Conservation (phyloP, 2,888 invertebrate species). For the Elegia similella region DNA sequence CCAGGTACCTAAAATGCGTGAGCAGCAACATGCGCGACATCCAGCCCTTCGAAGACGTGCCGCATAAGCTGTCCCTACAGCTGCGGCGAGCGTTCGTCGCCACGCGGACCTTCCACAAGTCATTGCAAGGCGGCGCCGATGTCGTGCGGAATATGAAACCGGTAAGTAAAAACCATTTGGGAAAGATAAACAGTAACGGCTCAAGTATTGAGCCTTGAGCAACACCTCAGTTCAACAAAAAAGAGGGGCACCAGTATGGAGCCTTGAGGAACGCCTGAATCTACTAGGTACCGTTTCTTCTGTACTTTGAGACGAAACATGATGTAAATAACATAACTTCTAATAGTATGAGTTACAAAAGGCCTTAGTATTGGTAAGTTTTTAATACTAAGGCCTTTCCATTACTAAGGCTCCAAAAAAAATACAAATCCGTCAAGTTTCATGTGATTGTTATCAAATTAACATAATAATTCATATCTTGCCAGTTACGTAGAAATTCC, state of each 20-base stretch:
- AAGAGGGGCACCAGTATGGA: background rate
- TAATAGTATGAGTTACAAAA: background rate
- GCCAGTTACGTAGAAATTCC: no score
- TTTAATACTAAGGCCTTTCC: no score
- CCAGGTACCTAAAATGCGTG: conserved; percentile 91
- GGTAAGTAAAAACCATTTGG: conserved; percentile 72
- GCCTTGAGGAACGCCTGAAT: background rate
- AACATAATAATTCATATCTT: no score
- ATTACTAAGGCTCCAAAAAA: no score
- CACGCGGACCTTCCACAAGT: conserved; percentile 95
- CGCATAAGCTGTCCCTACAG: conserved; percentile 93
- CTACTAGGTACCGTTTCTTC: background rate
- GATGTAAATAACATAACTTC: background rate
- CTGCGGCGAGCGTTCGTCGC: conserved; percentile 96
- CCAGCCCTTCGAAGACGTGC: conserved; percentile 97
- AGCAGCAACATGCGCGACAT: conserved; percentile 95
- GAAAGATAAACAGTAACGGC: background rate
- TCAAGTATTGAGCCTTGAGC: background rate
- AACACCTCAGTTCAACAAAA: background rate
- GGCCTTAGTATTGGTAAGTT: no score
- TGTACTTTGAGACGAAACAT: background rate
- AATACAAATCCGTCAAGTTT: no score
- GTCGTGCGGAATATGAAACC: conserved; percentile 89
- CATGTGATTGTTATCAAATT: no score
- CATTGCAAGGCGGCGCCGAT: conserved; percentile 90